Conservation (phyloP, 2,888 invertebrate genomes). For the Hydroisotoma schaefferi region DNA sequence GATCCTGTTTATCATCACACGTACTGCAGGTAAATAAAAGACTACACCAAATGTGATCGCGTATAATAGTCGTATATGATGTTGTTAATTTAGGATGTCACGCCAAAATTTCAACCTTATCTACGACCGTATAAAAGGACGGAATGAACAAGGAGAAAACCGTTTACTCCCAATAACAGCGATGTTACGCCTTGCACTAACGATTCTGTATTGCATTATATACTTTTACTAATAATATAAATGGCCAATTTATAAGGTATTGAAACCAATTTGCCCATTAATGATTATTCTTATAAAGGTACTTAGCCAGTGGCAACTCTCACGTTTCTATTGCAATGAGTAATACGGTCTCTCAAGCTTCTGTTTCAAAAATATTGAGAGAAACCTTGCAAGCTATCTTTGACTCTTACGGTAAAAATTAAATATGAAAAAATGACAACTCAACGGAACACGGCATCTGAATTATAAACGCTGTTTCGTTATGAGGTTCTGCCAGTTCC, state of each 20-base stretch:
- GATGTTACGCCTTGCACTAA: background rate
- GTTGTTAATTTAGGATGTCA: background rate
- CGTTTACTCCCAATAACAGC: background rate
- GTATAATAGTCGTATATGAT: background rate
- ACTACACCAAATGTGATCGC: background rate
- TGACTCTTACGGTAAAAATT: conserved; percentile 3
- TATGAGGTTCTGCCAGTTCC: conserved; percentile 16
- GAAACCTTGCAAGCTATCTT: conserved; percentile 13
- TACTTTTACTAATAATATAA: background rate
- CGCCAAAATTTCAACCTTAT: background rate
- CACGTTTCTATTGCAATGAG: conserved; percentile 9
- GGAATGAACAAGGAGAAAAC: background rate
- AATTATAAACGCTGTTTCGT: too few relatives aligned
- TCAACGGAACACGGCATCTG: too few relatives aligned
- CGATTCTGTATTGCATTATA: background rate
- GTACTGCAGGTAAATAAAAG: background rate
- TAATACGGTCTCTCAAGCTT: conserved; percentile 13
- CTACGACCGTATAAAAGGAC: background rate
- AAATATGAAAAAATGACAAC: background rate
- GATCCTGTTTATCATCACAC: background rate
- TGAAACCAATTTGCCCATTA: background rate
- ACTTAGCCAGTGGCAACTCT: conserved; percentile 11
- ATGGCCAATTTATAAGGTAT: background rate
- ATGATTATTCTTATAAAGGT: conserved; percentile 5
- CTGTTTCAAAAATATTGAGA: conserved; percentile 4